Percentiles rank a stretch among this genome's conserved stretches.
phyloP scores from a whole-genome alignment of 2,113 vertebrate species.

The Nanorana parkeri region DNA sequence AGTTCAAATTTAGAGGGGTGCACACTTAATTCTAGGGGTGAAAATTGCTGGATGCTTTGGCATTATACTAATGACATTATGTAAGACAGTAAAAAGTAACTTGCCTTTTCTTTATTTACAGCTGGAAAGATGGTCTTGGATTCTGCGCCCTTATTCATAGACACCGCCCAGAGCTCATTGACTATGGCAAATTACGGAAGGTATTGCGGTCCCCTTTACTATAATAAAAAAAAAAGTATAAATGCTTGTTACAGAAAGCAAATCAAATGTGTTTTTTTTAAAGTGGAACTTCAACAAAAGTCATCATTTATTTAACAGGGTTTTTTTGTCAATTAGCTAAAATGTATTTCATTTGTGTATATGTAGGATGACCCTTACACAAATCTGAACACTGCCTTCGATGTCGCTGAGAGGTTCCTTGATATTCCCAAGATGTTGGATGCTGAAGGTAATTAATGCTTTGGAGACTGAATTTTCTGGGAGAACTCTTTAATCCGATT shows the following conservation, averaged over 20 bases:
- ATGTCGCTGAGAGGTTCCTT: conserved; percentile 91
- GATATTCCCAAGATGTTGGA: conserved; percentile 97
- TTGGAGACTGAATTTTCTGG: background rate
- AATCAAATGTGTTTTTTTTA: background rate
- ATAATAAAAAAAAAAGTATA: too few species aligned
- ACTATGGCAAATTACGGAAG: conserved; percentile 96
- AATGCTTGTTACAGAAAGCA: background rate
- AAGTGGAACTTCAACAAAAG: background rate
- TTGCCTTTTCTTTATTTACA: conserved; percentile 57
- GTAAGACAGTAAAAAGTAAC: background rate
- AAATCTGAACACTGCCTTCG: conserved; percentile 93
- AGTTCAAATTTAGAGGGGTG: too few species aligned
- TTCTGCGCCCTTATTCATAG: conserved; percentile 98
- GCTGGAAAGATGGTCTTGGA: conserved; percentile 97
- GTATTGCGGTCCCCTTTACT: conserved; percentile 65
- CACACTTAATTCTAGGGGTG: too few species aligned
- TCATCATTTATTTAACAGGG: background rate
- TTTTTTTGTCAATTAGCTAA: too few species aligned
- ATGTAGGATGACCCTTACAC: conserved; percentile 88
- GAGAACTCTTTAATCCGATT: background rate
- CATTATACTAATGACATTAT: too few species aligned
- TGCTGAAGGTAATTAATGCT: conserved; percentile 83
- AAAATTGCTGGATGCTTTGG: too few species aligned
- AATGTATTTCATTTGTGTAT: conserved; percentile 48
- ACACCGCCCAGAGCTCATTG: conserved; percentile 97